Evolutionary conservation across 2,113 vertebrate genomes (phyloP).

Genomic region (Cynocephalus volans): DNA sequence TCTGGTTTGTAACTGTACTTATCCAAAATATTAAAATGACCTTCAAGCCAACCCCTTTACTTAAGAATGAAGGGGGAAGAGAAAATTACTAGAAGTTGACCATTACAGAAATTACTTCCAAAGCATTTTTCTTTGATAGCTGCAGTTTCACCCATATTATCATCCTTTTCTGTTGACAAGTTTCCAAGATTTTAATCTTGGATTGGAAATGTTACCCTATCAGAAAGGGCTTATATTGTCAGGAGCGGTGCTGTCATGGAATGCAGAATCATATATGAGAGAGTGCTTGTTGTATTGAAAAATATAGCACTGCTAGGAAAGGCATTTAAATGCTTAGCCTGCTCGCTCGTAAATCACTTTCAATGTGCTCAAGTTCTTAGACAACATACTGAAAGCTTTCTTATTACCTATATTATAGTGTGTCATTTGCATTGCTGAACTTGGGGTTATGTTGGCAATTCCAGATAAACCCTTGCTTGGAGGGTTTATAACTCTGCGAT

Average conservation of each 20-base stretch:
- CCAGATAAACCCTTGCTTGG: constrained; percentile 74
- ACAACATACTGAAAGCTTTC: constrained; percentile 84
- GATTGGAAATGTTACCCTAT: constrained; percentile 85
- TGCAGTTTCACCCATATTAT: constrained; percentile 83
- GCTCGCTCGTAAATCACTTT: constrained; percentile 83
- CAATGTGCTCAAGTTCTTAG: constrained; percentile 74
- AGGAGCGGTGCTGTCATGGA: constrained; percentile 59
- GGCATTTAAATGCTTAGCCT: constrained; percentile 83
- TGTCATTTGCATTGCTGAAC: constrained; percentile 83
- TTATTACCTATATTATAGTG: constrained; percentile 81
- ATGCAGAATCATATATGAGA: constrained; percentile 78
- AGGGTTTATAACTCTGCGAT: constrained; percentile 75
- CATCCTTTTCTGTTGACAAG: constrained; percentile 86
- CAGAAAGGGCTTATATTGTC: constrained; percentile 85
- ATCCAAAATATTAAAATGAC: constrained; percentile 87
- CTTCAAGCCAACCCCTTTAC: constrained; percentile 75
- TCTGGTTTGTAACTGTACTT: constrained; percentile 77
- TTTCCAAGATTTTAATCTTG: constrained; percentile 89
- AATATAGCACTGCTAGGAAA: constrained; percentile 83
- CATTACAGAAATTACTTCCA: constrained; percentile 85
- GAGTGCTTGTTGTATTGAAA: constrained; percentile 80
- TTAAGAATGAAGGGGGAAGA: constrained; percentile 66
- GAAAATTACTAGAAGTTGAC: constrained; percentile 83
- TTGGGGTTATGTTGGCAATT: constrained; percentile 81
- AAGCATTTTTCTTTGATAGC: constrained; percentile 85